These are phyloP conservation scores for Gila robusta DNA, from an alignment of 2,797 vertebrate species.

Conservation along the genomic window DNA sequence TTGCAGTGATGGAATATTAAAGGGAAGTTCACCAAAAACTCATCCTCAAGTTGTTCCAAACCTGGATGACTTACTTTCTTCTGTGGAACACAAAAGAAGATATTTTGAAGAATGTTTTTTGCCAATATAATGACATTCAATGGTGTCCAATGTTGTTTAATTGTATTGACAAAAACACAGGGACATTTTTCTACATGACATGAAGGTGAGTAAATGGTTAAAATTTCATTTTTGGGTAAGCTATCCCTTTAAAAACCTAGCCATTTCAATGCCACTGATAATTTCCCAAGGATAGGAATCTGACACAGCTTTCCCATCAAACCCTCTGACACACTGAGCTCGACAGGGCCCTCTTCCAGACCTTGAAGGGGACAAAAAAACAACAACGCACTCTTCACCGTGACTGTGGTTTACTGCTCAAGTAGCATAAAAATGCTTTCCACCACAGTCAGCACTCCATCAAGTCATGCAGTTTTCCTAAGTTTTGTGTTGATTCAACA, in stretches of 20 bases:
- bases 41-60: background rate
- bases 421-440: slow-evolving; percentile 39
- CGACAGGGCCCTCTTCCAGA: slow-evolving; percentile 8
- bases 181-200: background rate
- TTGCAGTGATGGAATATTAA: background rate
- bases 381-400: background rate
- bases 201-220: background rate
- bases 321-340: slow-evolving; percentile 5
- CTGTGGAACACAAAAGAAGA: background rate
- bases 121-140: background rate
- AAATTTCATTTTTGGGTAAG: background rate
- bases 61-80: background rate
- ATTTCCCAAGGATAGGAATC: slow-evolving; percentile 21
- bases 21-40: background rate
- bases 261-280: background rate
- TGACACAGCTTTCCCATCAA: slow-evolving; percentile 8
- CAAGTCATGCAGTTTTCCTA: slow-evolving; percentile 33
- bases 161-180: background rate
- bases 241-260: background rate
- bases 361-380: slow-evolving; percentile 10
- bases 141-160: background rate
- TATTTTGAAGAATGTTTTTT: background rate
- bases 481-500: slow-evolving; percentile 21
- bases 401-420: slow-evolving; percentile 17
- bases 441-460: slow-evolving; percentile 44